Conservation (phyloP, 2,797 vertebrate species). For the Potorous gilbertii region DNA sequence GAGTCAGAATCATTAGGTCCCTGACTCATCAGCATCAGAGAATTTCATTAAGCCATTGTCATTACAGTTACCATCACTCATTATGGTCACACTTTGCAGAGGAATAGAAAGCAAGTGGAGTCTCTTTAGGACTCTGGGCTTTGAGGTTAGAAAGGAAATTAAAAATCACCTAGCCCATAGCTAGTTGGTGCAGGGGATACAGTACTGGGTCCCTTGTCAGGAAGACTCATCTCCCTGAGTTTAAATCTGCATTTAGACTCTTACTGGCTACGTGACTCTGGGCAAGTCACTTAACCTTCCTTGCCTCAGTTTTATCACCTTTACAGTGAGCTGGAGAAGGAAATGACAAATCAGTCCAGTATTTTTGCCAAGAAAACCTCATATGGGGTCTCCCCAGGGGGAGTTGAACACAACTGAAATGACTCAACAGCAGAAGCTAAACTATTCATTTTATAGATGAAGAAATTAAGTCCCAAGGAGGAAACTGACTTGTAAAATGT, state of each 20-base stretch:
- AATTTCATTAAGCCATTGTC: background rate
- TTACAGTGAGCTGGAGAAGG: background rate
- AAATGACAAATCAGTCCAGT: background rate
- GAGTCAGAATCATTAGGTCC: constrained; percentile 11
- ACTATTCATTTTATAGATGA: background rate
- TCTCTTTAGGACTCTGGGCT: background rate
- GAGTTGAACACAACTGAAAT: background rate
- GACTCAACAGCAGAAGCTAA: background rate
- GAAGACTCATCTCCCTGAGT: background rate
- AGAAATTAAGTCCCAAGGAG: background rate
- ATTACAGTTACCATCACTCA: background rate
- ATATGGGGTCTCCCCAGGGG: background rate
- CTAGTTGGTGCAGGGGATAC: background rate
- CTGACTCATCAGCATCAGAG: background rate
- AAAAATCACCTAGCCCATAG: background rate
- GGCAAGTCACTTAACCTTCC: background rate
- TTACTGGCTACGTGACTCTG: background rate
- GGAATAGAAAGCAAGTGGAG: background rate
- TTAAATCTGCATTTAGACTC: background rate
- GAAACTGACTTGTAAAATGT: background rate
- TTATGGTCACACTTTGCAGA: background rate
- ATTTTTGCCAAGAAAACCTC: background rate
- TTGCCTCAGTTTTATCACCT: background rate
- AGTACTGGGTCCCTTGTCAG: background rate
- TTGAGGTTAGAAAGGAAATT: background rate